phyloP scores from a whole-genome alignment of 2,797 vertebrate species.

The Podarcis lilfordi region DNA sequence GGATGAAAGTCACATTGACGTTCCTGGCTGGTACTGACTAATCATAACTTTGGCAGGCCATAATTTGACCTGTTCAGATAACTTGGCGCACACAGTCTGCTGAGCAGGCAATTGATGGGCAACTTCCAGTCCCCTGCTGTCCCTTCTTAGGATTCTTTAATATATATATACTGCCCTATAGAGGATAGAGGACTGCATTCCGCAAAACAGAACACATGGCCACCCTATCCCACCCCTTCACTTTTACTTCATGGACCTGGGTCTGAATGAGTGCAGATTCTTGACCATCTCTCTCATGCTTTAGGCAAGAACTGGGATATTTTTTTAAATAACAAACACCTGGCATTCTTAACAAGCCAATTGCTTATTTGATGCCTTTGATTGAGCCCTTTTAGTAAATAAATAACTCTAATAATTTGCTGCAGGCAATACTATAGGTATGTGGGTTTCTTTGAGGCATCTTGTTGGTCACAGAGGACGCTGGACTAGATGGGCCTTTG shows the following conservation, averaged over 20 bases:
- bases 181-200: not conserved
- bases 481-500: not conserved
- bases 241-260: too few relatives aligned
- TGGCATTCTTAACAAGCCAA: not conserved
- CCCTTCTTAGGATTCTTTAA: not conserved
- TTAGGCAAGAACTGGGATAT: not conserved
- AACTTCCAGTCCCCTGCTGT: not conserved
- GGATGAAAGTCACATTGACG: slow-evolving; percentile 75
- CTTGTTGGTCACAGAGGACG: not conserved
- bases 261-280: not conserved
- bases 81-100: too few relatives aligned
- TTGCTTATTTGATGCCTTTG: not conserved
- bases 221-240: too few relatives aligned
- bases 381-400: not conserved
- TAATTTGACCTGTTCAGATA: not conserved
- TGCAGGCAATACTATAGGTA: not conserved
- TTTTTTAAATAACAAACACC: not conserved
- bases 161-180: too few relatives aligned
- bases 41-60: not conserved
- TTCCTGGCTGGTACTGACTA: slow-evolving; percentile 51
- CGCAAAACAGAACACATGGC: not conserved
- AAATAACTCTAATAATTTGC: not conserved
- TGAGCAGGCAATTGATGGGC: not conserved
- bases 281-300: not conserved
- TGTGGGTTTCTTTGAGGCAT: not conserved